Evolutionary conservation across 2,888 invertebrate genomes (phyloP).

Genomic region (Dusona sp.): DNA sequence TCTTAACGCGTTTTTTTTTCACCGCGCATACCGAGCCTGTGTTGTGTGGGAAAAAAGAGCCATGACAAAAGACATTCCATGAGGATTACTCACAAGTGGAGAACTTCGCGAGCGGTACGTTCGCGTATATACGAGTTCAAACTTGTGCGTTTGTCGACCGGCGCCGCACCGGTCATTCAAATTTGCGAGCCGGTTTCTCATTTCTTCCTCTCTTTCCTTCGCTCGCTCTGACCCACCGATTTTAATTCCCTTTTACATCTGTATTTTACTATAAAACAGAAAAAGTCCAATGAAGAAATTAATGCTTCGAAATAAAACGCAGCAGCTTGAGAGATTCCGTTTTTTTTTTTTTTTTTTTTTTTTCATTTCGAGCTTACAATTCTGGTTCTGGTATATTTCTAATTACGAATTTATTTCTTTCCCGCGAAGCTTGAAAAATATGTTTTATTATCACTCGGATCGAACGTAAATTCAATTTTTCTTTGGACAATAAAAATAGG

Average conservation of each 20-base stretch:
- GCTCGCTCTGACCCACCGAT: background rate
- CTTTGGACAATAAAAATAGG: background rate
- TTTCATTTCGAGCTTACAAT: background rate
- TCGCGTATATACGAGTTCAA: slow-evolving; percentile 57
- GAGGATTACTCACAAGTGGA: slow-evolving; percentile 72
- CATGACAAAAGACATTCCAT: slow-evolving; percentile 75
- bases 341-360: background rate
- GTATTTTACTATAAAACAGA: background rate
- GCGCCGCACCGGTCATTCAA: slow-evolving; percentile 46
- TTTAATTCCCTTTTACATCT: background rate
- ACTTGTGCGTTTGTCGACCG: slow-evolving; percentile 57
- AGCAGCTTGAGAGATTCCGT: background rate
- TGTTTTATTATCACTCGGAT: background rate
- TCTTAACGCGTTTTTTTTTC: slow-evolving; percentile 44
- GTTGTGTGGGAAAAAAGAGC: slow-evolving; percentile 63
- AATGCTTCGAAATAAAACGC: background rate
- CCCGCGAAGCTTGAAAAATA: too few species aligned
- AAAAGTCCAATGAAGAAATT: background rate
- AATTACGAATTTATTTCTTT: too few species aligned
- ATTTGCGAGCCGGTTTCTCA: slow-evolving; percentile 64
- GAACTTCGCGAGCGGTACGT: slow-evolving; percentile 47
- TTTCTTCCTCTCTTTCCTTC: background rate
- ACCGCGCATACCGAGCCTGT: slow-evolving; percentile 24
- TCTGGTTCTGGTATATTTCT: too few species aligned
- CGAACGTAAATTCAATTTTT: background rate